Evolutionary conservation across 1,140 invertebrate species (phyloP).

Genomic region (Sitophilus oryzae): DNA sequence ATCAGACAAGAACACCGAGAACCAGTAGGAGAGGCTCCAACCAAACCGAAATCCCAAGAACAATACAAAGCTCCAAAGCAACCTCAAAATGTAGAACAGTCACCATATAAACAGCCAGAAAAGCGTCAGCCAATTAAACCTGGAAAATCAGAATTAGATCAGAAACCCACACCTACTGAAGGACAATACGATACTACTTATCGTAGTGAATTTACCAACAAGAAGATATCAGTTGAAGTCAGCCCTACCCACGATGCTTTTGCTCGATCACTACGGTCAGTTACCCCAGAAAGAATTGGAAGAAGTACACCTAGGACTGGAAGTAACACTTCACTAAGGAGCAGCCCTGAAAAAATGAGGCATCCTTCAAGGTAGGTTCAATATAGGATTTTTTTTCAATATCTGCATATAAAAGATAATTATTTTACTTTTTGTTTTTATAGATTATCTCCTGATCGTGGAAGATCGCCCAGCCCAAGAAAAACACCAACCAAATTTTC

Average conservation of each 20-base stretch:
- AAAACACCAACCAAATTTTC: slow-evolving; percentile 32
- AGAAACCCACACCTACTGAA: slow-evolving; percentile 34
- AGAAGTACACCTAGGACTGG: slow-evolving; percentile 46
- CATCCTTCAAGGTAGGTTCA: slow-evolving; percentile 27
- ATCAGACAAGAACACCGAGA: slow-evolving; percentile 52
- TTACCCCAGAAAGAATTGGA: slow-evolving; percentile 49
- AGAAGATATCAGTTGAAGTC: slow-evolving; percentile 55
- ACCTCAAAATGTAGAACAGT: slow-evolving; percentile 49
- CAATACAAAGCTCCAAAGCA: slow-evolving; percentile 26
- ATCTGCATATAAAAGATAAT: neutral
- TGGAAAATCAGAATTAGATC: slow-evolving; percentile 31
- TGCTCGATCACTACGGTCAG: slow-evolving; percentile 59
- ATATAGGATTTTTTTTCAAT: neutral
- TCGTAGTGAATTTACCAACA: slow-evolving; percentile 50
- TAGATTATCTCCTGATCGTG: slow-evolving; percentile 33
- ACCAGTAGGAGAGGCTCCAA: slow-evolving; percentile 28
- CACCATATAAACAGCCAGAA: slow-evolving; percentile 39
- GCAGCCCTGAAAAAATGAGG: slow-evolving; percentile 50
- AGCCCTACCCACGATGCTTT: slow-evolving; percentile 66
- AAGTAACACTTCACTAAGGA: slow-evolving; percentile 47
- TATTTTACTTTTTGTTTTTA: slow-evolving; percentile 2
- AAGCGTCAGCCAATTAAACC: slow-evolving; percentile 31
- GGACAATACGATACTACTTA: slow-evolving; percentile 56
- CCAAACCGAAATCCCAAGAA: slow-evolving; percentile 48
- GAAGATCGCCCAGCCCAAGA: slow-evolving; percentile 28